Base-by-base conservation (phyloP, 64 coral and sea anemone species). In the Exaiptasia diaphana region DNA sequence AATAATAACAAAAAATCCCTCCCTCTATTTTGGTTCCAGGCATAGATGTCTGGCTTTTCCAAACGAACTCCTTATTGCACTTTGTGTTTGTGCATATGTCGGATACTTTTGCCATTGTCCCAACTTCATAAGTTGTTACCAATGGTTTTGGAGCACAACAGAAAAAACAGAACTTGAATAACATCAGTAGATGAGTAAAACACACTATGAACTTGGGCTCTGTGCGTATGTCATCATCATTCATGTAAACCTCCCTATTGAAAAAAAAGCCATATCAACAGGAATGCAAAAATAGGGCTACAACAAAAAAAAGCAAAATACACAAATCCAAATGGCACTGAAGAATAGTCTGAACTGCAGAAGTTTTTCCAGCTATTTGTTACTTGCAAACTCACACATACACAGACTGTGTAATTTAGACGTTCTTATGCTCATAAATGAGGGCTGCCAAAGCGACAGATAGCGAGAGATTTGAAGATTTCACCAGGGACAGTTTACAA, bases 1-100 rank as follows among this genome's bases (percentile, higher is more conserved):
- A 83, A 33, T 29, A 59, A 68, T 13, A 82, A 41, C 20, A 82
- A 43, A 53, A 81, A 80, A 81, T 67, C 41, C 59, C 58, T 56
- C 36, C 77, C 64, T 34, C 36, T 67, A 81, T 41, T 50, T 81
- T 81, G 33, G 77, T 81, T 35, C 36, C 77, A 65, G 77, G 55
- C 77, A 67, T 81, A 9, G 15, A 3, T 44, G 50, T 18, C 49
- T 85, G 81, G 73, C 67, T 85, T 27, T 35, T 85, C 81, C 81
- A 85, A 38, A 28, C 25, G 17, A 85, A 74, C 41, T 73, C 52
- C 14, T 44, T 74, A 39, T 13, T 39, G 15, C 68, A 85, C 17
- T n/a, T n/a, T n/a, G n/a, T n/a, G n/a, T n/a, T n/a, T n/a, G 57
- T 64, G 26, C 83, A 86, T 7, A 46, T 21, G 37, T 34, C 17